Evolutionary conservation across 1,140 invertebrate genomes (phyloP), one percentile per base, ranked within the genome.

Genomic region (Drosophila takahashii): DNA sequence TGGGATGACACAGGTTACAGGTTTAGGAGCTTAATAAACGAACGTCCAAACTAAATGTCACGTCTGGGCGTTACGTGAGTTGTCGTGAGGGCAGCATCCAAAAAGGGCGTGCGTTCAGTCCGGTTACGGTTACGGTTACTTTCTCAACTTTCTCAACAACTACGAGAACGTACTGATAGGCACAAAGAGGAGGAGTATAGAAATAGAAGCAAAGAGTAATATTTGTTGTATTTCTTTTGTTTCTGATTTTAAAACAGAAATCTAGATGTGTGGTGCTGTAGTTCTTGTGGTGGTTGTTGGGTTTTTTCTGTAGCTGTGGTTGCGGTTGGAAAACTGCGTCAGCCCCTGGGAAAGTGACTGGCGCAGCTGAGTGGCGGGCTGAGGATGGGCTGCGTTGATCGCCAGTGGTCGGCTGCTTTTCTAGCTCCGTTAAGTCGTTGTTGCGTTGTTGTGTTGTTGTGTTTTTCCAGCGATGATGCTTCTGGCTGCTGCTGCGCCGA

Each of bases 341-440:
- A 89, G 79, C 58, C 59, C 27, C 29, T 50, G 8, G 27, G 29
- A 8, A 44, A 44, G 9, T 32, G 18, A 59, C 83, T 89, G 83
- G 84, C 83, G 83, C 76, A 87, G 64, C 44, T 87, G 84, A 83
- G 84, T 87, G 83, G 83, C 83, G 83, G 83, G 83, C 83, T 71
- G 83, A 87, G 83, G 83, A 87, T 87, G 83, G 67, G 83, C 83
- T 87, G 84, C 83, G 83, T 87, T 87, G 84, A 87, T 87, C 79
- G 84, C 79, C 76, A 87, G 83, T 87, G 83, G 83, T 87, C 79
- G 83, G 84, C 83, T 87, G 70, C 67, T 47, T 52, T 53, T 62
- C 70, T 87, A 86, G 83, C 83, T 87, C 83, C 84, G 84, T 89
- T 89, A 83, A 71, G 83, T 90, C 81, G 81, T 85, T 85, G 59